Conservation (phyloP, 2,888 invertebrate species). For the Orgyia antiqua region DNA sequence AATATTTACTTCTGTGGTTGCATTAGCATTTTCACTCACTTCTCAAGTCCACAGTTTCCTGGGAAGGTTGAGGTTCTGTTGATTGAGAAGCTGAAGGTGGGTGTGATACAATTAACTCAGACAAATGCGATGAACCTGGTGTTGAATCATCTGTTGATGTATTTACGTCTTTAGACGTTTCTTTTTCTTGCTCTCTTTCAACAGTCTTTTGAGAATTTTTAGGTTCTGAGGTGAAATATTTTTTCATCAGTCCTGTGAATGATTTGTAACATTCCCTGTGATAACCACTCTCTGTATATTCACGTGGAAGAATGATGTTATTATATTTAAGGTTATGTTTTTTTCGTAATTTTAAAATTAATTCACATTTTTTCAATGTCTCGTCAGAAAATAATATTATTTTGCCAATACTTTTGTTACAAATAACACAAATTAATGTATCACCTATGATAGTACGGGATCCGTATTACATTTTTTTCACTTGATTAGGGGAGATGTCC, state of each 20-base stretch:
- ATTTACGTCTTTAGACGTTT: too few relatives aligned
- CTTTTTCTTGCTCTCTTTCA: conserved; percentile 1
- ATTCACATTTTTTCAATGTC: conserved; percentile 1
- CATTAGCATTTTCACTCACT: conserved; percentile 2
- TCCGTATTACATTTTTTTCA: too few relatives aligned
- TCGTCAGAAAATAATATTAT: not conserved
- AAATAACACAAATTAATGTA: not conserved
- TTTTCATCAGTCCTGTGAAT: conserved; percentile 4
- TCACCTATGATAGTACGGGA: not conserved
- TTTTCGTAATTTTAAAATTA: conserved; percentile 9
- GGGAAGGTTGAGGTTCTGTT: conserved; percentile 6
- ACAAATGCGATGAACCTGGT: not conserved
- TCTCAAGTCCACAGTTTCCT: not conserved
- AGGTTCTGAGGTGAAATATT: conserved; percentile 3
- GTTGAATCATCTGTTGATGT: not conserved
- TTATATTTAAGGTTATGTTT: conserved; percentile 15
- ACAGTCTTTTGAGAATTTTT: conserved; percentile 1
- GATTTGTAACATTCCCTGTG: conserved; percentile 4
- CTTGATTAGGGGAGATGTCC: too few relatives aligned
- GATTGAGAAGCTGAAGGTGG: conserved; percentile 6
- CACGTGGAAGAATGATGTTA: conserved; percentile 6
- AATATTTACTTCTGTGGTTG: conserved; percentile 4
- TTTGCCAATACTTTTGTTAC: not conserved
- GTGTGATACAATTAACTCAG: conserved; percentile 5
- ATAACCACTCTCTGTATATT: conserved; percentile 6